Conservation (phyloP, 2,113 vertebrate genomes). For the Danionella cerebrum region DNA sequence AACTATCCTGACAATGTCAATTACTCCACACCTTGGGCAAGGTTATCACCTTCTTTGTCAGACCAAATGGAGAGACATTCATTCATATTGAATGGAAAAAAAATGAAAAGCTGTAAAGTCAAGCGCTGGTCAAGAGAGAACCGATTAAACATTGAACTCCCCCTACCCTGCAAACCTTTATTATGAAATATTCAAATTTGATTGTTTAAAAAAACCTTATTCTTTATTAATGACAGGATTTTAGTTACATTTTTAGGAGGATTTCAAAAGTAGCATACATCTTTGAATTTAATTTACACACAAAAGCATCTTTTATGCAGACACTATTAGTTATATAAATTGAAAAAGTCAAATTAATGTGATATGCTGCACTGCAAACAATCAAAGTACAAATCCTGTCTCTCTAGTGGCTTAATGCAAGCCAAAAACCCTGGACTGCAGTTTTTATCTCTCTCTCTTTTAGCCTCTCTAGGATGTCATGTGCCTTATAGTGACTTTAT, state of each 20-base stretch:
- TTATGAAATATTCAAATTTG: no score
- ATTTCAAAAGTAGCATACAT: no score
- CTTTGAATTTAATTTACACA: no score
- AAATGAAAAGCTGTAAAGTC: background rate
- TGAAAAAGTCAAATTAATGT: background rate
- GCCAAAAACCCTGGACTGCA: background rate
- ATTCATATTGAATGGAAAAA: background rate
- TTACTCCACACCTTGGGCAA: conserved; percentile 16
- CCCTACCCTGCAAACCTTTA: no score
- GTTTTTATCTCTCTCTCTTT: background rate
- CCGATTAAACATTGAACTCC: no score
- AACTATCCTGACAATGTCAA: conserved; percentile 15
- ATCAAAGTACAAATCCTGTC: no score
- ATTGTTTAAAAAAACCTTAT: no score
- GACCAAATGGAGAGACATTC: background rate
- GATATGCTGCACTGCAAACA: background rate
- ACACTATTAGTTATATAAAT: background rate
- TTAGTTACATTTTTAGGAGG: no score
- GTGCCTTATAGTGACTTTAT: background rate
- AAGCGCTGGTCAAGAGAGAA: background rate
- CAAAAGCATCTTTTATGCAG: no score
- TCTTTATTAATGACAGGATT: no score
- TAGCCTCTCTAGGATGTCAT: background rate
- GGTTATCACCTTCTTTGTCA: conserved; percentile 2
- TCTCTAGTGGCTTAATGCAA: no score